These are phyloP conservation scores for Scelioninae gen. 1 DNA, from an alignment of 2,888 invertebrate genomes.

Conservation along the genomic window DNA sequence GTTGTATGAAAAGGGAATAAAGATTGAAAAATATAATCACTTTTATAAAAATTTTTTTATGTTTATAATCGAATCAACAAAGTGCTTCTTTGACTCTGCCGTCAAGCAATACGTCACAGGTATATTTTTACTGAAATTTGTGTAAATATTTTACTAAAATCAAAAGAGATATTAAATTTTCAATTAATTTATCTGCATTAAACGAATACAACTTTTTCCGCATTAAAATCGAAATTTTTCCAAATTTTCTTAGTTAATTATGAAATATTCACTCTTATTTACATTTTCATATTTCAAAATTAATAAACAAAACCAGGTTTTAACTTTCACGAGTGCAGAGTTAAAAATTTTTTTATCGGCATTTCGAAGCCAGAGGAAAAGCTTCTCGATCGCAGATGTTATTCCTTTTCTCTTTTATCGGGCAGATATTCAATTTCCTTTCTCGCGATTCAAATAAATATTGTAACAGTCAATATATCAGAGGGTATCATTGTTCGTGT, in stretches of 20 bases:
- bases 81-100: not conserved
- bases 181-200: no score
- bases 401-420: slow-evolving; percentile 43
- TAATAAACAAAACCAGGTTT: no score
- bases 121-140: not conserved
- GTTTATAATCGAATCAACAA: slow-evolving; percentile 13
- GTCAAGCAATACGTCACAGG: not conserved
- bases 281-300: no score
- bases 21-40: slow-evolving; percentile 24
- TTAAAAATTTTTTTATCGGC: slow-evolving; percentile 47
- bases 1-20: slow-evolving; percentile 24
- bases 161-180: no score
- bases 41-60: slow-evolving; percentile 30
- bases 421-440: slow-evolving; percentile 46
- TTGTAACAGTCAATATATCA: slow-evolving; percentile 52
- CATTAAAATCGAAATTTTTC: no score
- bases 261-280: no score
- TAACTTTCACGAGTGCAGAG: not conserved
- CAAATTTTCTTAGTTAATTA: no score
- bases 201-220: no score
- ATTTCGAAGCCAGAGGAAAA: slow-evolving; percentile 12
- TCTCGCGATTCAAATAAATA: slow-evolving; percentile 46
- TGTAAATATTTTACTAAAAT: not conserved
- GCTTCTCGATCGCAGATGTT: slow-evolving; percentile 18
- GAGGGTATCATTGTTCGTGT: slow-evolving; percentile 40